Conservation (phyloP, 2,888 invertebrate species). For the Drosophila flavopinicola region DNA sequence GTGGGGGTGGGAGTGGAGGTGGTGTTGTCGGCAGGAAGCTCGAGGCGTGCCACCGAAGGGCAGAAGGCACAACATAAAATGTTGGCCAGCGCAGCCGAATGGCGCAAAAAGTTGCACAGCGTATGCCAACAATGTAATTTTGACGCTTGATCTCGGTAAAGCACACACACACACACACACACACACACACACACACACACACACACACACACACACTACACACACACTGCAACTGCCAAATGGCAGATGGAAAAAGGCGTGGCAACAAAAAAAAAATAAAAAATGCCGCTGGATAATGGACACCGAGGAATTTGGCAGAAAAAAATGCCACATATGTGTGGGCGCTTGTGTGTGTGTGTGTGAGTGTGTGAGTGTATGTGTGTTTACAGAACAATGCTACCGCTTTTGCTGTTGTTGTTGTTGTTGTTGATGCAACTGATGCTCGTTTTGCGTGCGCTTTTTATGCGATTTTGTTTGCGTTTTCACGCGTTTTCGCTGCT, state of each 20-base stretch:
- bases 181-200: conserved; percentile 13
- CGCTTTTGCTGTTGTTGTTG: conserved; percentile 8
- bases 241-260: conserved; percentile 60
- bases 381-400: conserved; percentile 53
- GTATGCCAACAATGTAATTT: conserved; percentile 80
- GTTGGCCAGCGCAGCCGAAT: conserved; percentile 37
- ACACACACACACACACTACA: conserved; percentile 6
- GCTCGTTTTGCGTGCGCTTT: conserved; percentile 50
- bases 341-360: conserved; percentile 8
- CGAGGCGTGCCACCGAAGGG: conserved; percentile 29
- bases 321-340: conserved; percentile 26
- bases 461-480: conserved; percentile 49
- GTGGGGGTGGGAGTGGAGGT: background rate
- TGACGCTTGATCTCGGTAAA: conserved; percentile 73
- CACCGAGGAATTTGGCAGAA: conserved; percentile 60
- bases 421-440: conserved; percentile 23
- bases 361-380: conserved; percentile 23
- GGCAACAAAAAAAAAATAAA: conserved; percentile 25
- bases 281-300: conserved; percentile 64
- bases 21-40: conserved; percentile 10
- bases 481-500: conserved; percentile 49
- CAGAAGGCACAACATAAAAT: conserved; percentile 44
- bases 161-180: conserved; percentile 24
- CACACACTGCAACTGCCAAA: conserved; percentile 49
- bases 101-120: conserved; percentile 58